Base-by-base conservation (phyloP, 2,888 invertebrate genomes). In the Druceiella hillmani region DNA sequence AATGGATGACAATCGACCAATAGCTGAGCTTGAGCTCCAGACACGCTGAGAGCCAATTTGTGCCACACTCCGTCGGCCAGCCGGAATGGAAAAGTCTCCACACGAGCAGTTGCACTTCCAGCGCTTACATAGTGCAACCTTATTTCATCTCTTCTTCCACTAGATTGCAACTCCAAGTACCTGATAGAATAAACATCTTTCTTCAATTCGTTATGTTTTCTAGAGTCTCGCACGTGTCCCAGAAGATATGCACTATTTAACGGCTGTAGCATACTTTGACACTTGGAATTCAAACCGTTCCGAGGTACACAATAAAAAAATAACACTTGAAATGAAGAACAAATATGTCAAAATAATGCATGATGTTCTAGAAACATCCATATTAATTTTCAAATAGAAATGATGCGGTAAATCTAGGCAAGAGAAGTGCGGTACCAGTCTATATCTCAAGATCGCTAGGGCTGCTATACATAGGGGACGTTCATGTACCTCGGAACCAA, bases 81-180 rank as follows among this genome's bases (percentile, higher is more conserved):
- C 55, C 83, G 80, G 70, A 84, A 87, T 53, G 86, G 87, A 75
- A 92, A 91, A 59, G 86, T 83, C 75, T 91, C 91, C 54, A 86
- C 83, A 59, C 83, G 80, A 53, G 83, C 76, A 49, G 60, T 55
- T 40, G 76, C 74, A 56, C 75, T 74, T 48, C 78, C 77, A 49
- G 76, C 75, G 53, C 80, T 79, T 62, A 81, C 80, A 66, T 88
- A 89, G 68, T 87, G 87, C 60, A 89, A 75, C 51, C 89, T 80
- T 58, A 89, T 80, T 68, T 91, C 90, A 65, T 89, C 84, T 56
- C 83, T 82, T 48, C 88, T 79, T 51, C 90, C 90, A 67, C 87
- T 88, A 60, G 89, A 90, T 74, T 91, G 89, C 67, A 92, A 76
- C 76, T 92, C 90, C 74, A 91, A 76, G 74, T 87, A 88, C 76